These are phyloP conservation scores for Acanthisitta chloris DNA, from an alignment of 2,113 vertebrate species.

Conservation along the genomic window DNA sequence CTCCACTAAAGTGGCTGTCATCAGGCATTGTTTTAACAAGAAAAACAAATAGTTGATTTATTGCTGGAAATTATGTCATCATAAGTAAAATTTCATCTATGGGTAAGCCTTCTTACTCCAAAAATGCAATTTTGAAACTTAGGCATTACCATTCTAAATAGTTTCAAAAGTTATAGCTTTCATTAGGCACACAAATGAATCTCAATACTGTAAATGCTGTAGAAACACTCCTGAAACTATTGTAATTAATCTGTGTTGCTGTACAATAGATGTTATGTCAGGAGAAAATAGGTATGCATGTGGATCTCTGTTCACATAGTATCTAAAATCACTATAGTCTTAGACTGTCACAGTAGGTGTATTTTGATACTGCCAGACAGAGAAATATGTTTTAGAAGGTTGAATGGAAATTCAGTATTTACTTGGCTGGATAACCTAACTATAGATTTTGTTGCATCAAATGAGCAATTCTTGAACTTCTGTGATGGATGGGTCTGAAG, in stretches of 20 bases:
- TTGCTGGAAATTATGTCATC: neutral
- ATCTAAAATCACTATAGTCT: neutral
- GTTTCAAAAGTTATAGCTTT: neutral
- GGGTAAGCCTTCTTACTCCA: neutral
- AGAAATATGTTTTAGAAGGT: neutral
- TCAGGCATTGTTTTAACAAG: neutral
- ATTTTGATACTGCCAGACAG: neutral
- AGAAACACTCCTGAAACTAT: neutral
- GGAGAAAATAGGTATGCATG: neutral
- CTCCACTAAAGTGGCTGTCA: neutral
- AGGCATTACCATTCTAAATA: neutral
- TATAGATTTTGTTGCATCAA: neutral
- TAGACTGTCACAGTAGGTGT: neutral
- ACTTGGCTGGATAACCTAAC: neutral
- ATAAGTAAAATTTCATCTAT: neutral
- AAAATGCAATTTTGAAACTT: neutral
- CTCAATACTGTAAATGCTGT: neutral
- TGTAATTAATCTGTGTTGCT: slow-evolving; percentile 22
- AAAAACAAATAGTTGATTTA: neutral
- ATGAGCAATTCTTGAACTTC: neutral
- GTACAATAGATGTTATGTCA: neutral
- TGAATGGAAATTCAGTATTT: neutral
- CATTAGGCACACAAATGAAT: neutral
- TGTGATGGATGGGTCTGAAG: neutral
- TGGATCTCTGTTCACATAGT: neutral